Conservation (phyloP, 2,113 vertebrate genomes). For the Actenoides lindsayi region DNA sequence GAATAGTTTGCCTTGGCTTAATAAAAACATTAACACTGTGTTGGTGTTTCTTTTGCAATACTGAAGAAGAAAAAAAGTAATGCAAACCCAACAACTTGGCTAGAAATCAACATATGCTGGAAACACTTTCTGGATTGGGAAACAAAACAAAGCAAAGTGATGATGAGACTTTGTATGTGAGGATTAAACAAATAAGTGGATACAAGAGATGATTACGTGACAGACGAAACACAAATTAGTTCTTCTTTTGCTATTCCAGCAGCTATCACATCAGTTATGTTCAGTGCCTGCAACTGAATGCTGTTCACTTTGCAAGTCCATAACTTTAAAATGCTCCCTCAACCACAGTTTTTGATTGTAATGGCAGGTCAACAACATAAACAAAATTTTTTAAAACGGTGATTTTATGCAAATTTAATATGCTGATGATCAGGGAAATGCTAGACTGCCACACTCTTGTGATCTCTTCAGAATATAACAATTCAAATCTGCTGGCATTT, state of each 20-base stretch:
- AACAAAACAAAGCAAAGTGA: not conserved
- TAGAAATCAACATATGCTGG: not conserved
- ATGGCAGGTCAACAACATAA: not conserved
- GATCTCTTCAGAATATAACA: not conserved
- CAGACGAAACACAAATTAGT: not conserved
- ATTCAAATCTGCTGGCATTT: not conserved
- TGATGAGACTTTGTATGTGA: not conserved
- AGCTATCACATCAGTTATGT: not conserved
- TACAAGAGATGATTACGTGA: not conserved
- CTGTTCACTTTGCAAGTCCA: not conserved
- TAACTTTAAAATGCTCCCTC: not conserved
- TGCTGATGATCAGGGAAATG: not conserved
- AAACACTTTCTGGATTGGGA: not conserved
- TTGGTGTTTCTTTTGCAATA: not conserved
- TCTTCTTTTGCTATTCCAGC: not conserved
- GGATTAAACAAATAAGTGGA: not conserved
- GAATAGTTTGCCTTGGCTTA: slow-evolving; percentile 4
- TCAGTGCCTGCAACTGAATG: not conserved
- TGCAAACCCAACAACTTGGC: not conserved
- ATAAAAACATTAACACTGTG: slow-evolving; percentile 26
- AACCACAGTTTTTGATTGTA: not conserved
- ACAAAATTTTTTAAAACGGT: not conserved
- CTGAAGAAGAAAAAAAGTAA: not conserved
- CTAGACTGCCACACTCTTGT: not conserved
- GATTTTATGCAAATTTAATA: not conserved